Percentiles rank a stretch among this genome's conserved stretches.
These are phyloP conservation scores for Drosophila hydei DNA, from an alignment of 1,140 invertebrate species.

Conservation along the genomic window DNA sequence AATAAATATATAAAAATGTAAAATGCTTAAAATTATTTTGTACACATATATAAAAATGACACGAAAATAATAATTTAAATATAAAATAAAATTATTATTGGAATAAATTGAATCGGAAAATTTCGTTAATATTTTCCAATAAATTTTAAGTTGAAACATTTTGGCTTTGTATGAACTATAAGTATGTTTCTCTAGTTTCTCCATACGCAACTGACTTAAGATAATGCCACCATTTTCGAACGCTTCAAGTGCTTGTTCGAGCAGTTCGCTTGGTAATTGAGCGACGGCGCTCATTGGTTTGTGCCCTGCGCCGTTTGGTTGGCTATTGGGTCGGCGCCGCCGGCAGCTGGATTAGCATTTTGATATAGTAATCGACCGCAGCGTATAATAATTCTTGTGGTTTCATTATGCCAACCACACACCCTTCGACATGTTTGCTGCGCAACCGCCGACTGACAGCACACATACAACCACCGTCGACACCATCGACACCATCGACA, in stretches of 20 bases:
- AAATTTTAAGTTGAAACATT: too few species aligned
- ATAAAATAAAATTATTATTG: too few species aligned
- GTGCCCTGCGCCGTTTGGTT: slow-evolving; percentile 47
- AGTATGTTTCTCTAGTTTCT: too few species aligned
- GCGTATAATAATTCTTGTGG: slow-evolving; percentile 83
- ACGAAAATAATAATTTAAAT: background rate
- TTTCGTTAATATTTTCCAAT: too few species aligned
- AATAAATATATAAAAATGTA: too few species aligned
- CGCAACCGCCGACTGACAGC: slow-evolving; percentile 68
- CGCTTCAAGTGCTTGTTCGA: background rate
- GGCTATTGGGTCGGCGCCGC: slow-evolving; percentile 19
- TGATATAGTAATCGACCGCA: slow-evolving; percentile 81
- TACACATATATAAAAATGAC: too few species aligned
- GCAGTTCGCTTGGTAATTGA: background rate
- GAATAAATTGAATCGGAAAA: too few species aligned
- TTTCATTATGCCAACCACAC: slow-evolving; percentile 80
- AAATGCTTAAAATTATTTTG: too few species aligned
- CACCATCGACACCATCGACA: slow-evolving; percentile 33
- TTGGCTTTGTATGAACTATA: too few species aligned
- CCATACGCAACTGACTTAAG: background rate
- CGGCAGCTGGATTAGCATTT: slow-evolving; percentile 65
- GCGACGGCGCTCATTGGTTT: slow-evolving; percentile 34
- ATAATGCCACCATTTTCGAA: slow-evolving; percentile 44
- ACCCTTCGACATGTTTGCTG: slow-evolving; percentile 59
- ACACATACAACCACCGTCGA: slow-evolving; percentile 48